Percentiles rank a stretch among this genome's conserved stretches.
Evolutionary conservation across 2,113 vertebrate species (phyloP).

Genomic region (Ivindomyrus marchei): DNA sequence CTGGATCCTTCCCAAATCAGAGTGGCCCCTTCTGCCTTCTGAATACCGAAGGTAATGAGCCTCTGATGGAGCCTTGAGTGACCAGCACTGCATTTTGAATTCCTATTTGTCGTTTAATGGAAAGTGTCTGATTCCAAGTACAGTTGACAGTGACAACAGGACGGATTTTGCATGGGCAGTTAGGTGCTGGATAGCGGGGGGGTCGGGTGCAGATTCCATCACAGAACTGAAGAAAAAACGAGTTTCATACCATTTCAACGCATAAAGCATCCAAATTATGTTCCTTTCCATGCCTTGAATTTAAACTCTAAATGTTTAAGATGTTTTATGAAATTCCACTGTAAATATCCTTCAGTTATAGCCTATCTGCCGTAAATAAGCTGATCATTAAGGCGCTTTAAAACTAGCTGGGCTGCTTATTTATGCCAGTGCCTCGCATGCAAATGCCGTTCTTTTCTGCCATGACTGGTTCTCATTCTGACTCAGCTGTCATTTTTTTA

Average conservation of each 20-base stretch:
- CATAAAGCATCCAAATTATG: background rate
- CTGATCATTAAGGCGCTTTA: slow-evolving; percentile 47
- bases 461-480: slow-evolving; percentile 9
- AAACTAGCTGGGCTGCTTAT: slow-evolving; percentile 52
- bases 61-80: background rate
- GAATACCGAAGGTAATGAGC: slow-evolving; percentile 5
- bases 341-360: slow-evolving; percentile 48
- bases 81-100: slow-evolving; percentile 16
- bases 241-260: background rate
- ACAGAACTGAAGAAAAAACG: background rate
- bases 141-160: background rate
- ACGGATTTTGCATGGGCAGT: background rate
- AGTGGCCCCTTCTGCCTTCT: background rate
- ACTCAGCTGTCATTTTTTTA: slow-evolving; percentile 44
- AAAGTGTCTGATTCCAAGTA: background rate
- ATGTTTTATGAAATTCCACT: slow-evolving; percentile 33
- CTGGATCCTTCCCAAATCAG: background rate
- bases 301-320: background rate
- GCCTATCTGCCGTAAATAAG: slow-evolving; percentile 39
- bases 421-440: slow-evolving; percentile 28
- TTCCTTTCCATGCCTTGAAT: background rate
- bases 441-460: background rate
- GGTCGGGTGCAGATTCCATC: background rate
- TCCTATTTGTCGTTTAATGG: slow-evolving; percentile 8
- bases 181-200: background rate